These are phyloP conservation scores for Rhynchonycteris naso DNA, from an alignment of 2,797 vertebrate genomes.

Conservation along the genomic window DNA sequence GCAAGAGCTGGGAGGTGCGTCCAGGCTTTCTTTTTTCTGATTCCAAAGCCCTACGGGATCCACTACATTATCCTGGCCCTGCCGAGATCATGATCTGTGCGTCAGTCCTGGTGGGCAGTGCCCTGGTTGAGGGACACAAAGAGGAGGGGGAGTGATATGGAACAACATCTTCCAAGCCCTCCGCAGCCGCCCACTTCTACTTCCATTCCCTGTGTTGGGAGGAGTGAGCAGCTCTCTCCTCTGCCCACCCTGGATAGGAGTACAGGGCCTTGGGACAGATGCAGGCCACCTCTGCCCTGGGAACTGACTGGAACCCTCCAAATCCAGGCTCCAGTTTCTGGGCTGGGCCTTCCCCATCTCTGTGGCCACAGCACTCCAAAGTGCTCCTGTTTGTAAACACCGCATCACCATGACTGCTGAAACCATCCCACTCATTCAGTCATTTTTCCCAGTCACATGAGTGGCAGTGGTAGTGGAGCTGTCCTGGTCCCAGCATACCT, in stretches of 20 bases:
- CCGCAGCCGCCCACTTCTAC: rapidly evolving
- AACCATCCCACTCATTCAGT: background rate
- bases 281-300: background rate
- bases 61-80: background rate
- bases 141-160: background rate
- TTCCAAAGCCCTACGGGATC: background rate
- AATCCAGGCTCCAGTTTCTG: background rate
- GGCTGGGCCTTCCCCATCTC: background rate
- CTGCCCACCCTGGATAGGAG: background rate
- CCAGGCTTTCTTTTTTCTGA: background rate
- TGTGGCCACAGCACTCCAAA: background rate
- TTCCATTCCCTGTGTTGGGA: background rate
- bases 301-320: background rate
- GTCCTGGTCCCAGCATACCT: background rate
- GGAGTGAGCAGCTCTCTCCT: background rate
- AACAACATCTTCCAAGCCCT: background rate
- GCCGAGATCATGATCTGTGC: background rate
- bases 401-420: background rate
- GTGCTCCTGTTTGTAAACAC: background rate
- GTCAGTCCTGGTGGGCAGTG: background rate
- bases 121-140: rapidly evolving
- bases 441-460: background rate
- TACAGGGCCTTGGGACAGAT: background rate
- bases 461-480: background rate
- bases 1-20: background rate